phyloP scores from a whole-genome alignment of 2,113 vertebrate genomes.

The human (Homo sapiens) region GRCh38 chr2:5439001-5439500 shows the following conservation, averaged over 20 bases:
- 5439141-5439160: rapidly evolving
- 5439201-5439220: neutral
- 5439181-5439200: neutral
- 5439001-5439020: no score
- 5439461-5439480: neutral
- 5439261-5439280: no score
- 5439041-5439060: neutral
- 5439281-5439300: rapidly evolving
- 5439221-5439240: neutral
- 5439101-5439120: neutral
- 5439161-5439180: rapidly evolving
- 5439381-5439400: neutral
- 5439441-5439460: no score
- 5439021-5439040: neutral
- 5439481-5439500: neutral
- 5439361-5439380: no score
- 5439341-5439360: rapidly evolving
- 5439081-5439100: neutral
- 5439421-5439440: no score
- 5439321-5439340: neutral
- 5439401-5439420: neutral
- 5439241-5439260: neutral
- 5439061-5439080: neutral
- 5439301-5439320: neutral
- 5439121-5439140: rapidly evolving